phyloP scores from a whole-genome alignment of 2,888 invertebrate genomes.

The Helobdella robusta region DNA sequence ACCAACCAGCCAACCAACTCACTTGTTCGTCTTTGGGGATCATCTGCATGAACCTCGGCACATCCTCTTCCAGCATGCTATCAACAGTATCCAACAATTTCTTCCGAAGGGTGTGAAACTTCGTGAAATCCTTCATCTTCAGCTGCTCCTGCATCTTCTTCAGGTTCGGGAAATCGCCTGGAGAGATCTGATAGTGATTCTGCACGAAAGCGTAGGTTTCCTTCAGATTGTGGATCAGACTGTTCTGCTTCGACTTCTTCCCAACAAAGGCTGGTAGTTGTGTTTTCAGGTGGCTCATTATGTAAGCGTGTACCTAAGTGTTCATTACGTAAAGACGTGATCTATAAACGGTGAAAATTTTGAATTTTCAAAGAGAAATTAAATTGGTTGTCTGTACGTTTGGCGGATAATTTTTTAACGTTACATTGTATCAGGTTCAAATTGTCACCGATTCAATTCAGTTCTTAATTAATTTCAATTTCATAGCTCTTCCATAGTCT shows the following conservation, averaged over 20 bases:
- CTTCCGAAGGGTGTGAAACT: constrained; percentile 82
- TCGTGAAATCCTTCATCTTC: constrained; percentile 66
- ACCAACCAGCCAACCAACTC: too few species aligned
- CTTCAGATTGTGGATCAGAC: constrained; percentile 79
- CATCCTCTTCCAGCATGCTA: constrained; percentile 88
- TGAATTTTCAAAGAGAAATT: too few species aligned
- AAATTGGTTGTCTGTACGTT: too few species aligned
- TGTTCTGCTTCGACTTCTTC: constrained; percentile 92
- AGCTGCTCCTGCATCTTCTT: constrained; percentile 74
- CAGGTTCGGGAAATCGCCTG: constrained; percentile 96
- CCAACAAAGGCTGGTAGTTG: constrained; percentile 96
- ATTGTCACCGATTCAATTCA: too few species aligned
- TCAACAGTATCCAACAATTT: constrained; percentile 84
- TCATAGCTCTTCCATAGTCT: too few species aligned
- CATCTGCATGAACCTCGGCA: constrained; percentile 86
- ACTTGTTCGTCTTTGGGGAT: constrained; percentile 77
- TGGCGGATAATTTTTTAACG: too few species aligned
- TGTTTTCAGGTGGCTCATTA: constrained; percentile 82
- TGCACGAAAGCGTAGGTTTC: constrained; percentile 79
- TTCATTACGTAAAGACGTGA: too few species aligned
- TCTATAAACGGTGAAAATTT: too few species aligned
- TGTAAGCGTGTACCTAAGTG: constrained; percentile 93
- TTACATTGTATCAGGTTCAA: too few species aligned
- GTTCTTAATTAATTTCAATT: too few species aligned
- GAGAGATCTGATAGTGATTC: constrained; percentile 79